Conservation (phyloP, 2,113 vertebrate species). For the Oncorhynchus tshawytscha region DNA sequence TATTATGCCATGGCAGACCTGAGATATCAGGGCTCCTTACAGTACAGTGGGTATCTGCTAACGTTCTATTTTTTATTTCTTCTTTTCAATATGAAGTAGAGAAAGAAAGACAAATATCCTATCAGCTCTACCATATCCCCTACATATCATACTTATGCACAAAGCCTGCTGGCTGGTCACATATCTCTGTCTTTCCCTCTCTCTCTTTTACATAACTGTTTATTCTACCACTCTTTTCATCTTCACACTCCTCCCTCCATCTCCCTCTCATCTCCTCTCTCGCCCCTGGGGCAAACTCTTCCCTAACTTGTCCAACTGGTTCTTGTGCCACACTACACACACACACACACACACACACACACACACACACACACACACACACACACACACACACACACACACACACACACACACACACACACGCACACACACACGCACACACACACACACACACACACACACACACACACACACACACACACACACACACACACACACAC, state of each 20-base stretch:
- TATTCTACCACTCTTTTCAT: conserved; percentile 57
- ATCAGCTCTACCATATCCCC: not conserved
- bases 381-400: not conserved
- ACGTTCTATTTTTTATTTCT: no score
- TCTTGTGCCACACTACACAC: conserved; percentile 46
- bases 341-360: conserved; percentile 6
- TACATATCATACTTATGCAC: no score
- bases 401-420: not conserved
- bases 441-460: not conserved
- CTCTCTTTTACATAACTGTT: conserved; percentile 31
- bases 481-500: no score
- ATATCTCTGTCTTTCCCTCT: not conserved
- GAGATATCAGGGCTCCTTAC: no score
- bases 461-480: no score
- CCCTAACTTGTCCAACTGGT: conserved; percentile 67
- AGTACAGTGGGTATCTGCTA: no score
- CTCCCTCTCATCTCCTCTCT: conserved; percentile 32
- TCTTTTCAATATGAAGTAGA: no score
- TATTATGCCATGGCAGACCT: no score
- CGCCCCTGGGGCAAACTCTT: conserved; percentile 58
- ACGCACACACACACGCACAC: not conserved
- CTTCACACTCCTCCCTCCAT: conserved; percentile 33
- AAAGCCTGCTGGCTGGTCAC: not conserved
- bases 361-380: not conserved
- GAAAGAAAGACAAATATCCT: no score